Evolutionary conservation across 2,797 vertebrate species (phyloP), one percentile per base, ranked within the genome.

Genomic region (Oryzias sinensis): DNA sequence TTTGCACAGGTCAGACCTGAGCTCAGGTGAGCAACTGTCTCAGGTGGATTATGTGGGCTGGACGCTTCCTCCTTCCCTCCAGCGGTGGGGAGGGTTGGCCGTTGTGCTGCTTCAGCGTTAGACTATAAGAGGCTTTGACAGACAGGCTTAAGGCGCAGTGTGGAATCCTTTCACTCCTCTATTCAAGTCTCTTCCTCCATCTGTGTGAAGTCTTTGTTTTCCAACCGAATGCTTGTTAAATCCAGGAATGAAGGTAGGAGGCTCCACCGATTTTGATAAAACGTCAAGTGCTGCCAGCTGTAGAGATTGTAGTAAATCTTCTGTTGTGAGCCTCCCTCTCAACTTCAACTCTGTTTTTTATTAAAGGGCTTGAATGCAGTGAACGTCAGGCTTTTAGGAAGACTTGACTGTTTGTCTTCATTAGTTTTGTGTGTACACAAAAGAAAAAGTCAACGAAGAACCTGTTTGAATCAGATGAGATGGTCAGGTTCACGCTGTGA

Each of bases 111-210:
- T 56, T 82, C 72, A 79, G 76, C 54, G 2, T 62, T 61, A 33
- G 61, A 14, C 42, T 76, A 72, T 83, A 85, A 85, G 85, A 80
- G 60, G 85, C 82, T 86, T 87, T 77, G 45, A 54, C 50, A 69
- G 60, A 75, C 25, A 6, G 24, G 44, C 42, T 77, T 56, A 69
- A 42, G 44, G 33, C 15, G 5, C 8, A 14, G 45, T 51, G 54
- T 62, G 44, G 42, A 59, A 6, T 41, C 33, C 49, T 69, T 57
- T 18, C 55, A 43, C 68, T 33, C 42, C 41, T 68, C 44, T 70
- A 14, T 3, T 24, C 40, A 5, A 8, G 5, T 56, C 33, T n/a
- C 20, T 42, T 22, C 18, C 6, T 22, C 46, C n/a, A 45, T 45
- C 43, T 44, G 15, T 8, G 16, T 7, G 43, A 44, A 8, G 17